Conservation (phyloP, 2,113 vertebrate species). For the Salvator merianae region DNA sequence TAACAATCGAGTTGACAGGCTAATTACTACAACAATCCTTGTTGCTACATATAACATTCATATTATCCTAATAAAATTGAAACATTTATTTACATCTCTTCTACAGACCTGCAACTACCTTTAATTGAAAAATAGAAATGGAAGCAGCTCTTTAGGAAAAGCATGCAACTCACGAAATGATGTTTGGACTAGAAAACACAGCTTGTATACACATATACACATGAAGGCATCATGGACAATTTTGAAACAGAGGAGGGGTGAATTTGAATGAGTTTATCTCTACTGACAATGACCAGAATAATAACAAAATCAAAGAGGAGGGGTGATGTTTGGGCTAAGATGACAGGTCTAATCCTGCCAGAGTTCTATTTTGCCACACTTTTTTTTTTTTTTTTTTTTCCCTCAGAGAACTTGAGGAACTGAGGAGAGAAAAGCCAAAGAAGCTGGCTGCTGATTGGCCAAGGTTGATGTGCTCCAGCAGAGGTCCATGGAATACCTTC, state of each 20-base stretch:
- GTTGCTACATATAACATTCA: slow-evolving; percentile 57
- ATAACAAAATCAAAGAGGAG: no score
- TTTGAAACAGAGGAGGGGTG: not conserved
- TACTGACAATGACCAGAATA: no score
- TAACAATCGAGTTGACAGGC: slow-evolving; percentile 65
- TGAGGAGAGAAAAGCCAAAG: no score
- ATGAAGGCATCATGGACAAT: not conserved
- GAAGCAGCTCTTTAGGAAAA: slow-evolving; percentile 3
- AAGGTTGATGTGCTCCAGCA: no score
- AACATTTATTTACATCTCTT: slow-evolving; percentile 26
- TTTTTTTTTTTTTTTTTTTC: no score
- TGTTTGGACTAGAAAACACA: not conserved
- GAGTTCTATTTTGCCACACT: no score
- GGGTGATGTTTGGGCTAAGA: no score
- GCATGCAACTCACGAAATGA: not conserved
- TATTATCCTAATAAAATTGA: slow-evolving; percentile 62
- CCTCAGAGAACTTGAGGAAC: no score
- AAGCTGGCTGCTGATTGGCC: no score
- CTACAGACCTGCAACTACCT: not conserved
- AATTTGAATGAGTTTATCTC: no score
- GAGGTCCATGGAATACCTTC: no score
- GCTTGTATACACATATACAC: not conserved
- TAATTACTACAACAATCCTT: slow-evolving; percentile 68
- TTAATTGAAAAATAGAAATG: not conserved
- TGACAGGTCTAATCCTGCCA: no score